Conservation (phyloP, 2,113 vertebrate genomes). For the Rafetus swinhoei region DNA sequence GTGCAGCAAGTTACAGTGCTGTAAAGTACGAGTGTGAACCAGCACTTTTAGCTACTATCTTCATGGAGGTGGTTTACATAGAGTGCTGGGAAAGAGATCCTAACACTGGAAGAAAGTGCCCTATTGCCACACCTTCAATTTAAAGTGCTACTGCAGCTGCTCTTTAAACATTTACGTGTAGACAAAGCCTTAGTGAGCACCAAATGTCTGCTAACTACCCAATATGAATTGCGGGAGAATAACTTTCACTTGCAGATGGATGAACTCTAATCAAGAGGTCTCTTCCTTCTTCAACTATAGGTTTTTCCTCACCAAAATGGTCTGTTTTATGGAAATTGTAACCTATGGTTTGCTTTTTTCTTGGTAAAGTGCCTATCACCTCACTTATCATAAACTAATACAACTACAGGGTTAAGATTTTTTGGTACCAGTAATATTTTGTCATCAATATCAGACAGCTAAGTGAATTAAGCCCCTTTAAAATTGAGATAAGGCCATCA, state of each 20-base stretch:
- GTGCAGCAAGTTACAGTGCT: too few relatives aligned
- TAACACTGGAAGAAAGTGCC: too few relatives aligned
- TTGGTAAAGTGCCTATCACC: not conserved
- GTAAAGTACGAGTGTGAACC: too few relatives aligned
- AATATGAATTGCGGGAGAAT: not conserved
- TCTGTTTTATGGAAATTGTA: not conserved
- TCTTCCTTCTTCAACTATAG: not conserved
- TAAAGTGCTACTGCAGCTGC: too few relatives aligned
- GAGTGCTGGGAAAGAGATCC: too few relatives aligned
- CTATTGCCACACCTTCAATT: too few relatives aligned
- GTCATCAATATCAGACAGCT: not conserved
- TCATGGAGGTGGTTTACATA: too few relatives aligned
- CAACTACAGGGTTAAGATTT: constrained; percentile 34
- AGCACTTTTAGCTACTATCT: too few relatives aligned
- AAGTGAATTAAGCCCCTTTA: constrained; percentile 70
- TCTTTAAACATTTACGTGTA: too few relatives aligned
- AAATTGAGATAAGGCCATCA: constrained; percentile 65
- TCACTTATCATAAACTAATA: constrained; percentile 27
- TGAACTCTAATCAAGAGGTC: not conserved
- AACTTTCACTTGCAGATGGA: not conserved
- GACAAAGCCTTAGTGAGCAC: not conserved
- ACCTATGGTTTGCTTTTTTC: not conserved
- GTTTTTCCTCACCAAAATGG: not conserved
- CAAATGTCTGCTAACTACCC: not conserved
- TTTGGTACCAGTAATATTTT: constrained; percentile 52